Conservation (phyloP, 2,113 vertebrate genomes). For the Peromyscus californicus region DNA sequence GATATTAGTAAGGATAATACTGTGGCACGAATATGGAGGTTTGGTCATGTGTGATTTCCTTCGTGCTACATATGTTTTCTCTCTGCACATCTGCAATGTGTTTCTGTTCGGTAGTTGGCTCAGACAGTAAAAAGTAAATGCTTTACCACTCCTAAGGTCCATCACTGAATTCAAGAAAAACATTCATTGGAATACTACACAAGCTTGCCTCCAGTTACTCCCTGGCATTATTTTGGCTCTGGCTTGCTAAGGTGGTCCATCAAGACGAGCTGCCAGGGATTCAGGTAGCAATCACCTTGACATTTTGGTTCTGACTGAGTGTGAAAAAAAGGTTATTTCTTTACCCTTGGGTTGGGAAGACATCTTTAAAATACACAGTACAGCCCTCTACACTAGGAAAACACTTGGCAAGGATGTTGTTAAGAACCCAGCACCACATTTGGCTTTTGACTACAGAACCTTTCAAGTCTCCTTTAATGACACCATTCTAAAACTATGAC, state of each 20-base stretch:
- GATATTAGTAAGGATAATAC: neutral
- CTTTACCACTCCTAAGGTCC: neutral
- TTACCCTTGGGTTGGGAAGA: neutral
- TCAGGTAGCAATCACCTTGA: neutral
- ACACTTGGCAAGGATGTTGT: neutral
- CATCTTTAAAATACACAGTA: neutral
- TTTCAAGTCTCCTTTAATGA: neutral
- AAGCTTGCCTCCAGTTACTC: neutral
- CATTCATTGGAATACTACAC: neutral
- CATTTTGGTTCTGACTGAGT: neutral
- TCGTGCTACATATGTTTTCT: neutral
- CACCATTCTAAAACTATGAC: neutral
- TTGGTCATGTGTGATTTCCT: neutral
- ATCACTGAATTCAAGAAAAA: neutral
- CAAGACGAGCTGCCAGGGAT: neutral
- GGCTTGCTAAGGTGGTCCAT: neutral
- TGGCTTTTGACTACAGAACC: constrained; percentile 5
- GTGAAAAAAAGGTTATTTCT: neutral
- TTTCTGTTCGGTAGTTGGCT: neutral
- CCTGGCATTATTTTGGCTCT: neutral
- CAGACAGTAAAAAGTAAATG: neutral
- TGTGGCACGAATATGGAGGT: neutral
- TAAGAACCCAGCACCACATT: neutral
- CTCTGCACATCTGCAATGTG: neutral
- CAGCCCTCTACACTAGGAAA: neutral